Percentiles rank a stretch among this genome's conserved stretches.
Evolutionary conservation across 2,113 vertebrate species (phyloP).

Genomic region (Benitochromis conjunctus): DNA sequence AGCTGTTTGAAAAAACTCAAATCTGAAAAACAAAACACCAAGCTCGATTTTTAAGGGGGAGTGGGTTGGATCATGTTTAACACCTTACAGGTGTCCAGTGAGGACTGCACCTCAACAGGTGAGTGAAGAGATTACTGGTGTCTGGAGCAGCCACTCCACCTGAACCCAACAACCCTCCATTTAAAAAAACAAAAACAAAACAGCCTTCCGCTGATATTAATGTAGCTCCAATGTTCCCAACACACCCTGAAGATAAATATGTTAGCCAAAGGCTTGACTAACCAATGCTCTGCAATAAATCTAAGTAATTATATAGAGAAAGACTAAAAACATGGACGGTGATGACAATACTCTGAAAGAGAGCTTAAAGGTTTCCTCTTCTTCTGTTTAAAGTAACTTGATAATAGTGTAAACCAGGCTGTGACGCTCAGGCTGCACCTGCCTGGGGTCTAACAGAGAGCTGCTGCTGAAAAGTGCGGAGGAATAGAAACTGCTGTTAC

Average conservation of each 20-base stretch:
- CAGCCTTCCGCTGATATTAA: neutral
- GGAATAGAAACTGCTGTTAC: conserved; percentile 2
- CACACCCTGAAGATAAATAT: conserved; percentile 43
- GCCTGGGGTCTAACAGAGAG: conserved; percentile 1
- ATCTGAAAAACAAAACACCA: neutral
- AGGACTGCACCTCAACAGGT: conserved; percentile 1
- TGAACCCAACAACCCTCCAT: neutral
- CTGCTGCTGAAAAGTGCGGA: neutral
- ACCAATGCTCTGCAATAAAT: neutral
- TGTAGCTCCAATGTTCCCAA: neutral
- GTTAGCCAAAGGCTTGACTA: neutral
- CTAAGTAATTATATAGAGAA: neutral
- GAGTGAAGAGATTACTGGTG: neutral
- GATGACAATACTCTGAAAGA: neutral
- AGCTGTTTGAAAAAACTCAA: neutral
- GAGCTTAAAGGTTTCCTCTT: neutral
- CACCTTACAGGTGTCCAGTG: neutral
- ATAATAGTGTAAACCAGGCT: neutral
- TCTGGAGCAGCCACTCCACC: neutral
- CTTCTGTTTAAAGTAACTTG: conserved; percentile 3
- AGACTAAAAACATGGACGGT: neutral
- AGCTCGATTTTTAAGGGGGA: neutral
- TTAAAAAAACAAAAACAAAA: neutral
- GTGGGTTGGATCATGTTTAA: neutral
- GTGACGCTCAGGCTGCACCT: conserved; percentile 46